These are phyloP conservation scores for Drosophila nasuta DNA, from an alignment of 1,140 invertebrate species.

Conservation along the genomic window DNA sequence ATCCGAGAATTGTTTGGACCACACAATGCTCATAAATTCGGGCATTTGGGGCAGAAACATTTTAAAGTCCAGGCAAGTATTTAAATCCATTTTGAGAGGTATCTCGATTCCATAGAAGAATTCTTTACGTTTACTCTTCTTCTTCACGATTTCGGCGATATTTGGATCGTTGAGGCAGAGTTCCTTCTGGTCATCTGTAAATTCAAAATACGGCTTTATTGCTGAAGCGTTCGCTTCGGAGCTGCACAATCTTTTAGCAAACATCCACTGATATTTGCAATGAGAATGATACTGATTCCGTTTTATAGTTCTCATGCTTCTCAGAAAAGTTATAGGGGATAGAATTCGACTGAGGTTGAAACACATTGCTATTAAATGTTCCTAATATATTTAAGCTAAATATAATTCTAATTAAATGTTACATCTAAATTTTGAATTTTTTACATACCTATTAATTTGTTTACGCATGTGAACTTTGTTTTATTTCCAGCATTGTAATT, in stretches of 20 bases:
- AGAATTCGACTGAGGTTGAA: not conserved
- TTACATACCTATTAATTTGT: not conserved
- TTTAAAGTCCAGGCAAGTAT: constrained; percentile 46
- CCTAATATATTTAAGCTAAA: not conserved
- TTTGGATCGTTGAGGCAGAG: fast-evolving
- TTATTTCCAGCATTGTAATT: not conserved
- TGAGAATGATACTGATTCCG: not conserved
- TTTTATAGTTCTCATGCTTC: too few relatives aligned
- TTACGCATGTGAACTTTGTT: constrained; percentile 3
- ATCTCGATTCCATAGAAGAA: constrained; percentile 70
- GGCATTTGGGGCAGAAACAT: constrained; percentile 58
- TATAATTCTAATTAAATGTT: too few relatives aligned
- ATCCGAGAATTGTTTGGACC: constrained; percentile 29
- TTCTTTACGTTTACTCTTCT: not conserved
- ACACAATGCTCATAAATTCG: constrained; percentile 57
- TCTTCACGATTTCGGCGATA: constrained; percentile 28
- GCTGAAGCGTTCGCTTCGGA: not conserved
- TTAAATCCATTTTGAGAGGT: not conserved
- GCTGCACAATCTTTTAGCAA: too few relatives aligned
- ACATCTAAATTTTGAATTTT: not conserved
- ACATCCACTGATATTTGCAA: too few relatives aligned
- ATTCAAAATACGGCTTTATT: constrained; percentile 35
- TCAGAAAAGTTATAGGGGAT: not conserved
- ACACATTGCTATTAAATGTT: not conserved
- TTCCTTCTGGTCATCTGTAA: constrained; percentile 27